Percentiles rank a stretch among this genome's conserved stretches.
Evolutionary conservation across 2,113 vertebrate species (phyloP).

Genomic region (Dicaeum eximium): DNA sequence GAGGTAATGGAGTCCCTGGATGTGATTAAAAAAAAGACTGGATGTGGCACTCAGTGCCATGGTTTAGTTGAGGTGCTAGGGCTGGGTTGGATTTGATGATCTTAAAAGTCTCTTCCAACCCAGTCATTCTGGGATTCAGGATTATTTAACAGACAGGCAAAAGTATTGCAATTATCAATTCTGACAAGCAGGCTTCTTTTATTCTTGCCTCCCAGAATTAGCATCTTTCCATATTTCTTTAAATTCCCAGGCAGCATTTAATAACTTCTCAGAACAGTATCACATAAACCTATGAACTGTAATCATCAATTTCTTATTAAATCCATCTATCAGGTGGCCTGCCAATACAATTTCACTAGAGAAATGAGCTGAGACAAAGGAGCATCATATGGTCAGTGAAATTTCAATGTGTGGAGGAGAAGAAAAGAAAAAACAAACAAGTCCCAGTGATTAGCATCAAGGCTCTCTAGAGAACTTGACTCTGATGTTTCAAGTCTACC

Average conservation of each 20-base stretch:
- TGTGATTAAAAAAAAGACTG: too few species aligned
- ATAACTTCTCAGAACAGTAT: not conserved
- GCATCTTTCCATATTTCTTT: not conserved
- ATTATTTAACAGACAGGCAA: not conserved
- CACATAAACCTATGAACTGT: not conserved
- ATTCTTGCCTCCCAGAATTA: not conserved
- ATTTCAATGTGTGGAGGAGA: not conserved
- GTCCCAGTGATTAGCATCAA: not conserved
- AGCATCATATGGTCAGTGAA: not conserved
- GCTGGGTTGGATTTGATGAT: too few species aligned
- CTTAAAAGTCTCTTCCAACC: too few species aligned
- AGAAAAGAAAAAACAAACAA: not conserved
- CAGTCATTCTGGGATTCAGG: not conserved
- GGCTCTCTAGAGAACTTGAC: not conserved
- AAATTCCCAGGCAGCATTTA: not conserved
- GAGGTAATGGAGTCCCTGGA: too few species aligned
- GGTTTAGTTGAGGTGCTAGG: too few species aligned
- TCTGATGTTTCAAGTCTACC: not conserved
- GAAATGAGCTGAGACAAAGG: not conserved
- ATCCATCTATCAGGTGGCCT: not conserved
- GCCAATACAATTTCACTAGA: not conserved
- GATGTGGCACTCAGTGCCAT: too few species aligned
- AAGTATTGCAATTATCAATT: not conserved
- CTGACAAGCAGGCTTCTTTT: not conserved
- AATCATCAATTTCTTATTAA: not conserved